Evolutionary conservation across 1,140 invertebrate genomes (phyloP).

Genomic region (Zaprionus vittiger): DNA sequence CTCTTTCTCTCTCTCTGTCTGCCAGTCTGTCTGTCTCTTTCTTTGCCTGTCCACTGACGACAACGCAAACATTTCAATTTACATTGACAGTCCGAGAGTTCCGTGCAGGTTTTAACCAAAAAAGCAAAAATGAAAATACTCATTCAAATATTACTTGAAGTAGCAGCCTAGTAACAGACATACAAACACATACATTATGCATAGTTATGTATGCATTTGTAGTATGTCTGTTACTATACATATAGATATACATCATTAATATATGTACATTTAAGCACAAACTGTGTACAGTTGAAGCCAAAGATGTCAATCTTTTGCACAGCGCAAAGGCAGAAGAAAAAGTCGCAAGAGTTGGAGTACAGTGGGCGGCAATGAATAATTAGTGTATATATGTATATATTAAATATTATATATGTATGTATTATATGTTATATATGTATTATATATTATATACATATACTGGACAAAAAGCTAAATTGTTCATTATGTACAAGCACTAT

Average conservation of each 20-base stretch:
- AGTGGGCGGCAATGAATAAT: not conserved
- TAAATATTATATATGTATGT: too few species aligned
- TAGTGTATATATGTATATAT: not conserved
- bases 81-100: constrained; percentile 56
- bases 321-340: not conserved
- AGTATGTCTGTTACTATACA: not conserved
- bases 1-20: not conserved
- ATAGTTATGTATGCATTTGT: too few species aligned
- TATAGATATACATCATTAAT: not conserved
- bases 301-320: not conserved
- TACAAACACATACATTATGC: not conserved
- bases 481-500: too few species aligned
- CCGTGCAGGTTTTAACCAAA: not conserved
- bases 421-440: too few species aligned
- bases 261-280: not conserved
- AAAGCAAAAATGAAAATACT: not conserved
- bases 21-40: not conserved
- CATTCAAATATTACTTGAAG: not conserved
- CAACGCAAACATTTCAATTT: constrained; percentile 80
- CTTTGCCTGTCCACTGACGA: constrained; percentile 28
- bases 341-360: not conserved
- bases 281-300: not conserved
- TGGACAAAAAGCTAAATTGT: too few species aligned
- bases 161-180: not conserved
- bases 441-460: too few species aligned